Evolutionary conservation across 2,113 vertebrate genomes (phyloP).

Genomic region (Oryctolagus cuniculus): mOryCun1.1 NC_091436.1:19499501-19500000

Average conservation of each 20-base stretch:
- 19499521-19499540: not conserved
- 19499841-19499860: not conserved
- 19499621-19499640: too few species aligned
- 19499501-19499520: not conserved
- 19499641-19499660: not conserved
- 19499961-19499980: slow-evolving; percentile 98
- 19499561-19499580: not conserved
- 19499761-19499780: not conserved
- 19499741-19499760: not conserved
- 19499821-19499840: slow-evolving; percentile 37
- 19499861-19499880: not conserved
- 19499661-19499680: not conserved
- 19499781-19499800: not conserved
- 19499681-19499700: not conserved
- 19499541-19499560: not conserved
- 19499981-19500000: slow-evolving; percentile 89
- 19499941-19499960: slow-evolving; percentile 95
- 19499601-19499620: not conserved
- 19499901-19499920: not conserved
- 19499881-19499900: not conserved
- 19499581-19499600: not conserved
- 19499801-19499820: not conserved
- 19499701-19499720: not conserved
- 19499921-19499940: slow-evolving; percentile 57
- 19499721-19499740: not conserved